Evolutionary conservation across 1,140 invertebrate species (phyloP).

Genomic region (Caligus rogercresseyi): DNA sequence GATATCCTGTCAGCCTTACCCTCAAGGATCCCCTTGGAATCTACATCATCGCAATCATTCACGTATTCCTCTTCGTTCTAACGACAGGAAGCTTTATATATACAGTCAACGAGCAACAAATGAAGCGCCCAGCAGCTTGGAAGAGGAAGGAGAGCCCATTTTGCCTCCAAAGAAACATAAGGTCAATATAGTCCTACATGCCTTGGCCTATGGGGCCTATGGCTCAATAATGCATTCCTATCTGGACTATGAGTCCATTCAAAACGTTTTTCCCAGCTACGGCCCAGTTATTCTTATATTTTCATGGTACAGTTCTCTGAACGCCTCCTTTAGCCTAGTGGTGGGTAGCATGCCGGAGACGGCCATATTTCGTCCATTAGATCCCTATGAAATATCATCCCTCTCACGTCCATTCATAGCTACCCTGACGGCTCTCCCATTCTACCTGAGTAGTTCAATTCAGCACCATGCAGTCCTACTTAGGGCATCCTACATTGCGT

Average conservation of each 20-base stretch:
- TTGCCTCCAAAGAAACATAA: constrained; percentile 29
- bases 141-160: constrained; percentile 22
- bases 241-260: constrained; percentile 27
- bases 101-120: background rate
- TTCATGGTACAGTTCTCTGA: constrained; percentile 29
- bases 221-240: constrained; percentile 25
- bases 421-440: constrained; percentile 9
- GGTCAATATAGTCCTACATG: constrained; percentile 28
- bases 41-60: background rate
- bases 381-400: constrained; percentile 28
- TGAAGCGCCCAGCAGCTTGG: background rate
- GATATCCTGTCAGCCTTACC: background rate
- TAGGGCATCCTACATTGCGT: constrained; percentile 29
- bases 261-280: constrained; percentile 24
- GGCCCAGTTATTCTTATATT: constrained; percentile 26
- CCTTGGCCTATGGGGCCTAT: constrained; percentile 27
- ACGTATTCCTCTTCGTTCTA: background rate
- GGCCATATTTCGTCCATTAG: constrained; percentile 29
- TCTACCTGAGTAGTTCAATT: constrained; percentile 11
- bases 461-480: constrained; percentile 21
- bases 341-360: constrained; percentile 29
- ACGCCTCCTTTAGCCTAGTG: constrained; percentile 30
- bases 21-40: background rate
- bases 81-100: background rate
- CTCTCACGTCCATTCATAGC: constrained; percentile 23